Conservation (phyloP, 30 jellyfish, hydroid and myxozoan species). For the Morbakka virulenta region DNA sequence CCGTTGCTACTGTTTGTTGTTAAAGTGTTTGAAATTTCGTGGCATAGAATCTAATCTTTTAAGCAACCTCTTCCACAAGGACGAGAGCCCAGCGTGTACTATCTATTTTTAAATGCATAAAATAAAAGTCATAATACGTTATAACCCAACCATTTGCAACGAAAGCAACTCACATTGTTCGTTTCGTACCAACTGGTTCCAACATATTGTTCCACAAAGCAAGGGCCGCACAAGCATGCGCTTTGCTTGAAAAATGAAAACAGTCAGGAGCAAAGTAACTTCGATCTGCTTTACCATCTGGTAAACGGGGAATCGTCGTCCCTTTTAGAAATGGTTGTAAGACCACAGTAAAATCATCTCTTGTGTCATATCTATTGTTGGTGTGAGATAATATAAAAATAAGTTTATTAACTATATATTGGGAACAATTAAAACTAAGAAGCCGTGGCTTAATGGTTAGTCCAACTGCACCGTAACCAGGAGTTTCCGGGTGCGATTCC, state of each 20-base stretch:
- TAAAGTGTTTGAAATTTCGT: too few relatives aligned
- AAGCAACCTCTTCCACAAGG: too few relatives aligned
- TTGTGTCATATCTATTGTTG: conserved; percentile 62
- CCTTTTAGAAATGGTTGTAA: conserved; percentile 74
- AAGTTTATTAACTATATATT: too few relatives aligned
- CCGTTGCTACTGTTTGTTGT: too few relatives aligned
- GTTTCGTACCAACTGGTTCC: conserved; percentile 81
- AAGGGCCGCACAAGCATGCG: conserved; percentile 83
- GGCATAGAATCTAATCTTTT: too few relatives aligned
- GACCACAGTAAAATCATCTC: conserved; percentile 87
- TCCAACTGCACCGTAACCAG: not conserved
- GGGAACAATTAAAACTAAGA: not conserved
- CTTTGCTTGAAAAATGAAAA: conserved; percentile 78
- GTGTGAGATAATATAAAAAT: too few relatives aligned
- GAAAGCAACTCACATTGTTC: conserved; percentile 28
- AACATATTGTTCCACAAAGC: conserved; percentile 90
- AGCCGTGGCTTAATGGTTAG: not conserved
- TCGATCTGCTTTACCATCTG: conserved; percentile 63
- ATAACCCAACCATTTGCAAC: not conserved
- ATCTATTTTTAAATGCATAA: not conserved
- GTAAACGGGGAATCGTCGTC: conserved; percentile 65
- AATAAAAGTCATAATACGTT: too few relatives aligned
- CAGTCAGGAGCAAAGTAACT: conserved; percentile 88
- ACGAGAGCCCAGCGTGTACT: too few relatives aligned
- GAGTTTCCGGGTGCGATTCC: not conserved